Base-by-base conservation (phyloP, 2,888 invertebrate genomes). In the Esperia sulphurella region DNA sequence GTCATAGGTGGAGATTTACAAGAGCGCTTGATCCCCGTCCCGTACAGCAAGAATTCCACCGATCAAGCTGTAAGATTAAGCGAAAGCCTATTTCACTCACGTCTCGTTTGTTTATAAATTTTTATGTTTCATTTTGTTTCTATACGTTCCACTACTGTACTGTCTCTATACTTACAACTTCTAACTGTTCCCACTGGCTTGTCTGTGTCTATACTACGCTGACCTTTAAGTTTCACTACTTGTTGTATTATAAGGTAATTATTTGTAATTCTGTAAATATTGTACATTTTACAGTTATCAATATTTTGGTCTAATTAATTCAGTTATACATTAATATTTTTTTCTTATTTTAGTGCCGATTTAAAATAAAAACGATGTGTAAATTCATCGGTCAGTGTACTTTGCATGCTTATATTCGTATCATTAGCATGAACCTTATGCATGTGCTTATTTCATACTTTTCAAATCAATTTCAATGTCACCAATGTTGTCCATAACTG, bases 1-100 rank as follows among this genome's bases (percentile, higher is more conserved):
- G 98, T 98, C 95, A 98, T 98, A 96, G 98, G 98, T 95, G 98
- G 98, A 93, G 97, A 98, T 94, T 97, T 97, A 94, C 97, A 98
- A 95, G 98, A 98, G 94, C 97, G 98, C 93, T 96, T 98, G 95
- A 98, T 98, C 92, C 97, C 98, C 92, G 98, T 98, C 92, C 98
- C 98, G 92, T 98, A 98, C 96, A 98, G 98, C 97, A 98, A 98
- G 96, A 97, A 97, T 92, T 97, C 97, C 92, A 98, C 98, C 93
- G 98, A 98, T 94, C 98, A 98, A 96, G 98, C 98, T 97, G 98
- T 98, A 98, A 98, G 98, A 95, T 74, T 31, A 33, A 33, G 37
- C 14, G 37, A 37, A 35, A 37, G 44, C 30, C 60, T 49, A 47
- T 45, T 54, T 51, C 46, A 41, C 42, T 47, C 47, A 42, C 48